These are phyloP conservation scores for Epizoanthus illoricatus DNA, from an alignment of 92 coral and sea anemone species.

Conservation along the genomic window DNA sequence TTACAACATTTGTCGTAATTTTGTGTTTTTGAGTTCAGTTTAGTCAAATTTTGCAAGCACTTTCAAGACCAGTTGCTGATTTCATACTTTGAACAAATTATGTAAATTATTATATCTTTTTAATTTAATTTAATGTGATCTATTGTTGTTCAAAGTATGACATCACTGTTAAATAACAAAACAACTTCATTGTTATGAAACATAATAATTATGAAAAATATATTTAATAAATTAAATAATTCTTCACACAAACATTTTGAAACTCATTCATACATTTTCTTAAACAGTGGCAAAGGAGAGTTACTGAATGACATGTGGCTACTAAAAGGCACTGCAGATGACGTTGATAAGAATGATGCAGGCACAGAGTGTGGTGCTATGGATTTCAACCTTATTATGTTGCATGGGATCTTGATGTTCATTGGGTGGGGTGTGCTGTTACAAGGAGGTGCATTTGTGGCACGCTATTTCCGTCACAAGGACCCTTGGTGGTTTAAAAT, in stretches of 20 bases:
- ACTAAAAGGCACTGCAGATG: constrained; percentile 70
- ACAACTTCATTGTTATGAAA: no score
- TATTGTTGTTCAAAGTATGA: no score
- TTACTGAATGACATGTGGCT: constrained; percentile 81
- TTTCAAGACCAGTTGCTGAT: no score
- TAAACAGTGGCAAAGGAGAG: constrained; percentile 44
- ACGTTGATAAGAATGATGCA: constrained; percentile 58
- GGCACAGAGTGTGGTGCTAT: constrained; percentile 69
- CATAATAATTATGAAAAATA: constrained; percentile 12
- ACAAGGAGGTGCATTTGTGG: constrained; percentile 92
- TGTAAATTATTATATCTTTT: no score
- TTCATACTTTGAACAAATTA: no score
- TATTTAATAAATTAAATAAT: background rate
- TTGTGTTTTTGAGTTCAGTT: background rate
- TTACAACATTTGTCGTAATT: background rate
- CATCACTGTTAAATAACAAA: background rate
- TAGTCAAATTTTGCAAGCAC: background rate
- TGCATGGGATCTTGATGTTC: constrained; percentile 97
- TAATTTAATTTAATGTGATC: no score
- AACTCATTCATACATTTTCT: background rate
- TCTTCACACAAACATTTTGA: background rate
- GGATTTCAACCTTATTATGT: constrained; percentile 74
- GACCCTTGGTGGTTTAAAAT: constrained; percentile 99
- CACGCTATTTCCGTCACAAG: constrained; percentile 85
- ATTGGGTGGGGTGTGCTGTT: constrained; percentile 95